Conservation (phyloP, 2,888 invertebrate species). For the Coelinius sp. region DNA sequence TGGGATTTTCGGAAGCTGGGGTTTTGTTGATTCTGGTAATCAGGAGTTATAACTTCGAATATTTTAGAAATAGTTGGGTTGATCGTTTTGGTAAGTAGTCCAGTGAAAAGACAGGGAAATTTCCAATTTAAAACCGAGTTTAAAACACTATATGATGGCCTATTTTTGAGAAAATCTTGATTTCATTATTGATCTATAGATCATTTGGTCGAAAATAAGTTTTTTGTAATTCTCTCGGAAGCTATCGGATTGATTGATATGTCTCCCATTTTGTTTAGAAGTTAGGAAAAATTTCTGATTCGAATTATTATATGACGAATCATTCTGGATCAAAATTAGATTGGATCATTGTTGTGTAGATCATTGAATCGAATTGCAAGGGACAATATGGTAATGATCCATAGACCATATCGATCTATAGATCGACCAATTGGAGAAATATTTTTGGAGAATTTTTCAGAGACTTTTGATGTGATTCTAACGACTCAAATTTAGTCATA, state of each 20-base stretch:
- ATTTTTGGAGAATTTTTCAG: too few species aligned
- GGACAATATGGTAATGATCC: too few species aligned
- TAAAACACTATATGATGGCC: neutral
- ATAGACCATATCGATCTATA: too few species aligned
- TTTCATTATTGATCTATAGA: neutral
- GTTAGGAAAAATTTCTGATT: too few species aligned
- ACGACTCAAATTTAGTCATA: too few species aligned
- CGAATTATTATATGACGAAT: too few species aligned
- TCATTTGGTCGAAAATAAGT: neutral
- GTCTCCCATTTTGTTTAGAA: neutral
- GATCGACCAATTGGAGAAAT: too few species aligned
- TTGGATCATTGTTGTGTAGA: too few species aligned
- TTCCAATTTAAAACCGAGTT: neutral
- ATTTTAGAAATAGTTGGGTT: neutral
- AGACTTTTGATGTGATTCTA: too few species aligned
- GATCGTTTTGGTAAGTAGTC: neutral
- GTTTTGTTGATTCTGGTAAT: neutral
- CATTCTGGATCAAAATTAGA: too few species aligned
- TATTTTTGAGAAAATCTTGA: neutral
- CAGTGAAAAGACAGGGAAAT: neutral
- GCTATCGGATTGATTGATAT: neutral
- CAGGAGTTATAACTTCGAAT: neutral
- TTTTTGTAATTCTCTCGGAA: neutral
- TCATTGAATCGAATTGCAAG: too few species aligned
- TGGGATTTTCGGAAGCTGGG: neutral